A percentile compares a stretch with the other conserved stretches of the same genome.
Evolutionary conservation across 1,140 invertebrate genomes (phyloP).

Genomic region (Thaumatotibia leucotreta): DNA sequence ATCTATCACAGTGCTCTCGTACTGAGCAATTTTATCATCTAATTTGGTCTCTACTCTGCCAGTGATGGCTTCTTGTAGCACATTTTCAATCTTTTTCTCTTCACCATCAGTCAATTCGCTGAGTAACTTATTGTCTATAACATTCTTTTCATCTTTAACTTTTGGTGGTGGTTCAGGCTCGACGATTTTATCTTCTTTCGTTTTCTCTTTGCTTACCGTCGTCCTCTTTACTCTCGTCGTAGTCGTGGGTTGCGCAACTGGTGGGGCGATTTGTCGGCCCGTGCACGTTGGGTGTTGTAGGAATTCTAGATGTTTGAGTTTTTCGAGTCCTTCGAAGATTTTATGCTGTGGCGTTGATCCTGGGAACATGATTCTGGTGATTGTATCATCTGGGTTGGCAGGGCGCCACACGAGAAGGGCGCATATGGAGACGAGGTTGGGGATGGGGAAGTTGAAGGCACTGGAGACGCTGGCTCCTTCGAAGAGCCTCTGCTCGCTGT

Average conservation of each 20-base stretch:
- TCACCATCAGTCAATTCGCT: constrained; percentile 60
- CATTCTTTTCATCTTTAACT: constrained; percentile 64
- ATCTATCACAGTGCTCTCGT: constrained; percentile 60
- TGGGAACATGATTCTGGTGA: constrained; percentile 96
- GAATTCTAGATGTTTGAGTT: constrained; percentile 90
- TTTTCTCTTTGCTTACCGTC: constrained; percentile 49
- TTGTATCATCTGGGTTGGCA: constrained; percentile 93
- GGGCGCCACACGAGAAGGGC: constrained; percentile 96
- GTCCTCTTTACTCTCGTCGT: constrained; percentile 36
- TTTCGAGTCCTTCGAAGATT: constrained; percentile 96
- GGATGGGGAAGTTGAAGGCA: constrained; percentile 89
- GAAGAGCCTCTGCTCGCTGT: constrained; percentile 86
- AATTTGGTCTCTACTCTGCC: constrained; percentile 58
- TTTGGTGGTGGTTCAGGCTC: constrained; percentile 44
- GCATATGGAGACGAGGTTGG: constrained; percentile 95
- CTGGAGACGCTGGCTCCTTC: constrained; percentile 80
- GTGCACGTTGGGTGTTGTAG: constrained; percentile 92
- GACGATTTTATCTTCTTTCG: constrained; percentile 56
- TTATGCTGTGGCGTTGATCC: constrained; percentile 96
- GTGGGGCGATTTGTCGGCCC: constrained; percentile 85
- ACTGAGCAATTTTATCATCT: constrained; percentile 69
- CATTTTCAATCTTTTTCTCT: constrained; percentile 64
- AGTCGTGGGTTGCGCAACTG: constrained; percentile 60
- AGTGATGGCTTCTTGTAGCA: constrained; percentile 56
- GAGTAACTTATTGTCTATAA: constrained; percentile 64